Conservation (phyloP, 2,797 vertebrate genomes). For the Phalloptychus januarius region DNA sequence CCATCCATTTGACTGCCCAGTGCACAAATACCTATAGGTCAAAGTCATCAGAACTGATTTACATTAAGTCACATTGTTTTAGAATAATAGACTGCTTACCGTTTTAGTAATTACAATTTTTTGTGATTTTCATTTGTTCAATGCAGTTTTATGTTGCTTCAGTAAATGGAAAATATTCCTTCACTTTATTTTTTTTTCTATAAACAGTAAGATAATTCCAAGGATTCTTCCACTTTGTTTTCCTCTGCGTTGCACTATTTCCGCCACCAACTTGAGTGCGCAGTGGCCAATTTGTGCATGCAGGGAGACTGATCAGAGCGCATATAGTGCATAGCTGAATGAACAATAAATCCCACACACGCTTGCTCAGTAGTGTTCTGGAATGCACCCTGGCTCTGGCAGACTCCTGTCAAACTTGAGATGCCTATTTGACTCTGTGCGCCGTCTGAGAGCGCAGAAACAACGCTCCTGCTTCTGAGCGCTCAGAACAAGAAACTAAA, state of each 20-base stretch:
- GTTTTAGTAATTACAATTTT: too few species aligned
- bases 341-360: neutral
- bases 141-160: too few species aligned
- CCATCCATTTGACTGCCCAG: too few species aligned
- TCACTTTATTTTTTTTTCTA: too few species aligned
- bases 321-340: neutral
- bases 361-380: neutral
- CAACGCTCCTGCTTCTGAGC: neutral
- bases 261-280: neutral
- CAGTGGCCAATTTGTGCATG: neutral
- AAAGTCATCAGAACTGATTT: too few species aligned
- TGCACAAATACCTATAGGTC: constrained; percentile 47
- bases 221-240: neutral
- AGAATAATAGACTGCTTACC: too few species aligned
- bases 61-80: too few species aligned
- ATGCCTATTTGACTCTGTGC: neutral
- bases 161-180: too few species aligned
- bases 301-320: neutral
- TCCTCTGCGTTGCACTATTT: too few species aligned
- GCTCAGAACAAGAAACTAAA: neutral
- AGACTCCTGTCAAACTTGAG: too few species aligned
- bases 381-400: neutral
- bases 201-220: too few species aligned
- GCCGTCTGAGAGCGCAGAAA: neutral
- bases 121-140: too few species aligned